Base-by-base conservation (phyloP, 2,797 vertebrate genomes). In the Huso huso region DNA sequence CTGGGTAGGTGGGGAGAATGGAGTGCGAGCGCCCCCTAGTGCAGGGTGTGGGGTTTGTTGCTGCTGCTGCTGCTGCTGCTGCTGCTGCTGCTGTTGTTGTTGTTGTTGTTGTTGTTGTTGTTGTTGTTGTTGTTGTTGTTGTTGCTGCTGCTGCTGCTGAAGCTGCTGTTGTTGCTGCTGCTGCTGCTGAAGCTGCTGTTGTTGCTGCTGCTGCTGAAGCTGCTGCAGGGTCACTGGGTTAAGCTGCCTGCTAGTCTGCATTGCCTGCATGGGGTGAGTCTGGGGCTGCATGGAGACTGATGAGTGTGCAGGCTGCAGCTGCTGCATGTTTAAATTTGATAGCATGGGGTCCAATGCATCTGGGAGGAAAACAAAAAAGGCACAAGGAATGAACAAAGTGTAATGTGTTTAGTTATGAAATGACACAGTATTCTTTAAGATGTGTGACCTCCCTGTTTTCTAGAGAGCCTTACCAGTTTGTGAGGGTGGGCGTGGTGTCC, bases 341-440 rank as follows among this genome's bases (percentile, higher is more conserved):
- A 96, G 89, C 82, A 97, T 91, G 69, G 93, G 91, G 82, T 99
- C 94, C 89, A 96, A 90, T 66, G 86, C 72, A 87, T 98, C 95
- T 97, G 78, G 77, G 76, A 73, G 79, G 71, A 74, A 76, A 76
- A 82, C 3, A 83, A 76, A 70, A 73, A 76, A 77, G 58, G 78
- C 73, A 78, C 68, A 59, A 70, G 67, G 48, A 74, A 37, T 9
- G 61, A 71, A 74, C 10, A 49, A 55, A 55, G 49, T 65, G 6
- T 18, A 65, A 15, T 65, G 11, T 5, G 13, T 12, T 6, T 9
- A 37, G 23, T 37, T 37, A 37, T 37, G 23, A 37, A 37, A 37
- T 37, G 23, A 37, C 23, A 37, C 23, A 37, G 23, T 37, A 37
- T 37, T 37, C 23, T 37, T 37, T 37, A 37, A 37, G 23, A 37